A percentile compares a stretch with the other conserved stretches of the same genome.
phyloP scores from a whole-genome alignment of 2,888 invertebrate genomes.

The Allolobophora icterica region DNA sequence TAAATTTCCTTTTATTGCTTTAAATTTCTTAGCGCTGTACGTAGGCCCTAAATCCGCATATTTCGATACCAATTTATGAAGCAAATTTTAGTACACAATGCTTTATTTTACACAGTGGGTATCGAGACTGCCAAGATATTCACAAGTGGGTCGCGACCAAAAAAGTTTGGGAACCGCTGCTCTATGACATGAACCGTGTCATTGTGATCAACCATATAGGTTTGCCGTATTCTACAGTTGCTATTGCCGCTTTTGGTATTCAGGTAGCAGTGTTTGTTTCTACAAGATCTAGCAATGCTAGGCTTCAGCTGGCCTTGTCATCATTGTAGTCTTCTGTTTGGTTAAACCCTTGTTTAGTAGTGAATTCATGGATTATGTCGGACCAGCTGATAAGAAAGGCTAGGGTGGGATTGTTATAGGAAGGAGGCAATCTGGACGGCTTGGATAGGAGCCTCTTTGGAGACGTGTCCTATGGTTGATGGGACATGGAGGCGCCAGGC shows the following conservation, averaged over 20 bases:
- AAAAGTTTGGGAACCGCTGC: too few relatives aligned
- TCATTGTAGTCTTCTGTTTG: neutral
- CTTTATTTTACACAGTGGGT: too few relatives aligned
- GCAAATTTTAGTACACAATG: too few relatives aligned
- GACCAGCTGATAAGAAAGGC: neutral
- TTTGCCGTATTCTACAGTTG: neutral
- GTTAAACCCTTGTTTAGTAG: neutral
- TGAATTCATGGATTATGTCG: neutral
- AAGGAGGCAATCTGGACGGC: neutral
- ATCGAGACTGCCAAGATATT: too few relatives aligned
- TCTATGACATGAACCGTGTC: neutral
- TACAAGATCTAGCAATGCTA: neutral
- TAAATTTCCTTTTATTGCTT: too few relatives aligned
- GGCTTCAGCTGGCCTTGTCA: neutral
- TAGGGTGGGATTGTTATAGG: neutral
- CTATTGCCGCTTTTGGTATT: too few relatives aligned
- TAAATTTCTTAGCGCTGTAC: too few relatives aligned
- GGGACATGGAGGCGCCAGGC: neutral
- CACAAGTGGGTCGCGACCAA: too few relatives aligned
- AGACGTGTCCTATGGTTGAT: neutral
- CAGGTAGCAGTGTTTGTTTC: neutral
- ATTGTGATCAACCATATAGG: neutral
- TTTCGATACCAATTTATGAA: too few relatives aligned
- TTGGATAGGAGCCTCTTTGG: neutral
- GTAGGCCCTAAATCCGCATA: too few relatives aligned